Evolutionary conservation across 2,888 invertebrate genomes (phyloP).

Genomic region (Physocephala rufipes): DNA sequence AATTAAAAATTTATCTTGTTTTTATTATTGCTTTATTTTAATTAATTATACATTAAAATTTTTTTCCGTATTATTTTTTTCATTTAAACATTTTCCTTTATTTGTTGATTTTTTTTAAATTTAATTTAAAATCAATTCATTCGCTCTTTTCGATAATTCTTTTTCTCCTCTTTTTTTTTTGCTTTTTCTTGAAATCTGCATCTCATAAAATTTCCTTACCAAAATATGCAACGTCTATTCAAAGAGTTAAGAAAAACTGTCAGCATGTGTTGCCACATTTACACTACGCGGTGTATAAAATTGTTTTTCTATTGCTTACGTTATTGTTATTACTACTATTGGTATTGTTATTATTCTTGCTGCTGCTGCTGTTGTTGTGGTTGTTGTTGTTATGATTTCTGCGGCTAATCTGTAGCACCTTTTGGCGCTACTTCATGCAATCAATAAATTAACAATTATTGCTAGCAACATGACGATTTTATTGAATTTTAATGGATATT

Average conservation of each 20-base stretch:
- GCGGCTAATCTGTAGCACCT: neutral
- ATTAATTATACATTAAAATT: neutral
- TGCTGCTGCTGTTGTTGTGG: neutral
- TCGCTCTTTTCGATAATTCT: neutral
- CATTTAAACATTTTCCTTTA: neutral
- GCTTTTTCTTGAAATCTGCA: neutral
- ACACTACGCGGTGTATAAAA: neutral
- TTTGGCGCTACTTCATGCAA: conserved; percentile 13
- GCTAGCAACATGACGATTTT: conserved; percentile 62
- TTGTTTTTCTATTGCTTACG: neutral
- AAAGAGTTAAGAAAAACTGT: neutral
- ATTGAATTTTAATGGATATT: conserved; percentile 59
- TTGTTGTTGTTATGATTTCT: conserved; percentile 6
- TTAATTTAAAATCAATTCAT: neutral
- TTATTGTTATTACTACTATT: no score
- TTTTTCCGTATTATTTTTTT: neutral
- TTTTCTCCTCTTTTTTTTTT: neutral
- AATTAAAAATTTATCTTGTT: neutral
- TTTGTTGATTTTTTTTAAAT: neutral
- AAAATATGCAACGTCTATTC: neutral
- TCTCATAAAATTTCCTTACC: neutral
- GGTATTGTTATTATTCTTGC: neutral
- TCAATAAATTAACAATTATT: conserved; percentile 63
- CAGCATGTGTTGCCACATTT: conserved; percentile 11
- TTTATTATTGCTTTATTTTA: neutral